Conservation (phyloP, 2,797 vertebrate species). For the Hippocampus kuda region DNA sequence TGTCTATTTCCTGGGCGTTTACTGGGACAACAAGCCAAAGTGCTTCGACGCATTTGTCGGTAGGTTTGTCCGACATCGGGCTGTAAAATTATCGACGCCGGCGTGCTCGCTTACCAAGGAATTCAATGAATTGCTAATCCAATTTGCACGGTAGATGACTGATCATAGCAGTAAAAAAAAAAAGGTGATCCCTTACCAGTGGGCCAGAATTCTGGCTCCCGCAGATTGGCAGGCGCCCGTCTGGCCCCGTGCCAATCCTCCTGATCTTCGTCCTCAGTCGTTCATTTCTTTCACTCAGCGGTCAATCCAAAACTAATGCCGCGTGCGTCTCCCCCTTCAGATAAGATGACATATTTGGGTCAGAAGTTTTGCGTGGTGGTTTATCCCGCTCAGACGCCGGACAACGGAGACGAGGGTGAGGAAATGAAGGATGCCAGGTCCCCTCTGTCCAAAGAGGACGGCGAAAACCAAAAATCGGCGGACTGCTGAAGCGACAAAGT, state of each 20-base stretch:
- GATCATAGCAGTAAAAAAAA: too few species aligned
- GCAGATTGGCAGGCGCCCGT: too few species aligned
- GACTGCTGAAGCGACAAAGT: constrained; percentile 49
- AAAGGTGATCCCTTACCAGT: too few species aligned
- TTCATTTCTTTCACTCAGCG: background rate
- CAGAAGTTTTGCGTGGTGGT: constrained; percentile 88
- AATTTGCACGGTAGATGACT: too few species aligned
- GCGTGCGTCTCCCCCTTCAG: constrained; percentile 47
- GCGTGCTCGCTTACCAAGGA: too few species aligned
- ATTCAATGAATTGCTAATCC: too few species aligned
- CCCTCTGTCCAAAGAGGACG: constrained; percentile 57
- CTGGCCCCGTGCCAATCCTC: too few species aligned
- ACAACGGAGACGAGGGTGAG: constrained; percentile 46
- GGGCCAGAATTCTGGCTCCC: background rate
- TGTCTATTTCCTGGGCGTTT: constrained; percentile 85
- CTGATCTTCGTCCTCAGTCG: background rate
- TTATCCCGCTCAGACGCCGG: constrained; percentile 59
- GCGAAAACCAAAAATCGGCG: constrained; percentile 51
- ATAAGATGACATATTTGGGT: constrained; percentile 73
- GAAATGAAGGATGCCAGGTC: constrained; percentile 54
- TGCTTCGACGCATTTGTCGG: constrained; percentile 74
- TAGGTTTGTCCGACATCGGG: constrained; percentile 47
- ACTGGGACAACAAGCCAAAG: constrained; percentile 84
- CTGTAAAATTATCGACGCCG: background rate
- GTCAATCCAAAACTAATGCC: background rate